A percentile compares a stretch with the other conserved stretches of the same genome.
Conservation (phyloP, 1,140 invertebrate species). For the Atta cephalotes region DNA sequence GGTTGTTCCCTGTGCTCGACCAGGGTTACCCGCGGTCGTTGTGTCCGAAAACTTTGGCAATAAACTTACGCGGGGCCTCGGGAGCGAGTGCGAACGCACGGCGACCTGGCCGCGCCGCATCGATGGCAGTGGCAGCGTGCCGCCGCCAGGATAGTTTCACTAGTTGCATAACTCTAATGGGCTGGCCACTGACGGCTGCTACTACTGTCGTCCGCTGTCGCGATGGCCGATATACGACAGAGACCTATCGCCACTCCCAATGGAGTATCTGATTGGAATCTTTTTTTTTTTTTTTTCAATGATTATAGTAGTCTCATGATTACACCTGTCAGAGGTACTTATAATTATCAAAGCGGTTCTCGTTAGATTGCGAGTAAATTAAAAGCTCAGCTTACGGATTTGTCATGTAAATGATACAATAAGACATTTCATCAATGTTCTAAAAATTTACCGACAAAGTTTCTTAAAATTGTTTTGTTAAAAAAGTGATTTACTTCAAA, state of each 20-base stretch:
- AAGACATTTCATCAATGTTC: neutral
- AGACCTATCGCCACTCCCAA: neutral
- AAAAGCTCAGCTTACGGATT: neutral
- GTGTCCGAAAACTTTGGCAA: constrained; percentile 87
- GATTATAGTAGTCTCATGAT: too few species aligned
- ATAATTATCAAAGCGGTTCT: too few species aligned
- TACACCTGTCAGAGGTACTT: neutral
- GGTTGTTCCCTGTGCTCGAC: constrained; percentile 72
- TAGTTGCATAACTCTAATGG: constrained; percentile 75
- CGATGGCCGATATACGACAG: neutral
- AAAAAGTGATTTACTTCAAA: neutral
- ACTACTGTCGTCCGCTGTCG: constrained; percentile 56
- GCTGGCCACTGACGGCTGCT: constrained; percentile 46
- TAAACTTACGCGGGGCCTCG: constrained; percentile 84
- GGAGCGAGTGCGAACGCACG: constrained; percentile 48
- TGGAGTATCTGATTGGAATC: neutral
- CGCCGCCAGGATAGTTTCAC: constrained; percentile 79
- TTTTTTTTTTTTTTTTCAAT: neutral
- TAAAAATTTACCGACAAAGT: neutral
- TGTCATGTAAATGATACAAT: constrained; percentile 26
- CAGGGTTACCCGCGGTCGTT: constrained; percentile 86
- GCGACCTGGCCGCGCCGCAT: constrained; percentile 51
- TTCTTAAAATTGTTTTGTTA: neutral
- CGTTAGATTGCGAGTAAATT: neutral
- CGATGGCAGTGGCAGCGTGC: constrained; percentile 44